phyloP scores from a whole-genome alignment of 2,113 vertebrate genomes.

The Podilymbus podiceps region DNA sequence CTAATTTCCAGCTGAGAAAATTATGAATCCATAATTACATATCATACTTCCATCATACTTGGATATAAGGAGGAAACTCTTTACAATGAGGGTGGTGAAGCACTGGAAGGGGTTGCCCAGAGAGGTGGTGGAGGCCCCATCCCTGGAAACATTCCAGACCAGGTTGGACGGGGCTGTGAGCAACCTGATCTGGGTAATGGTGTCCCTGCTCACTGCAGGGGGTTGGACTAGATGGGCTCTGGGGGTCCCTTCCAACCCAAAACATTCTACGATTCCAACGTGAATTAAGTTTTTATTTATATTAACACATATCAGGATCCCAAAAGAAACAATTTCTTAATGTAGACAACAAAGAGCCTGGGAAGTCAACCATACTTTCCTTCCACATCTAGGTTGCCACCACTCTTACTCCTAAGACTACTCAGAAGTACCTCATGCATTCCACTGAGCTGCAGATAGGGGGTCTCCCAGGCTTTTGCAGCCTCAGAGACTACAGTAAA shows the following conservation, averaged over 20 bases:
- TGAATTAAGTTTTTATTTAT: not conserved
- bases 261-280: not conserved
- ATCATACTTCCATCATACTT: no score
- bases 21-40: not conserved
- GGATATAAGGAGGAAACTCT: no score
- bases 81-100: no score
- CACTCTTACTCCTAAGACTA: not conserved
- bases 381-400: not conserved
- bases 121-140: no score
- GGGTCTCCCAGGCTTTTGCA: not conserved
- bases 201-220: no score
- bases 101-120: no score
- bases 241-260: no score
- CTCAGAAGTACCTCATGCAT: not conserved
- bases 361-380: not conserved
- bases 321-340: not conserved
- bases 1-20: not conserved
- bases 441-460: not conserved
- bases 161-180: no score
- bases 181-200: no score
- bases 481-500: not conserved
- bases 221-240: no score
- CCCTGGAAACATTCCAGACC: no score
- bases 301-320: not conserved
- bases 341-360: not conserved